Conservation (phyloP, 1,140 invertebrate genomes). For the Ephestia elutella region DNA sequence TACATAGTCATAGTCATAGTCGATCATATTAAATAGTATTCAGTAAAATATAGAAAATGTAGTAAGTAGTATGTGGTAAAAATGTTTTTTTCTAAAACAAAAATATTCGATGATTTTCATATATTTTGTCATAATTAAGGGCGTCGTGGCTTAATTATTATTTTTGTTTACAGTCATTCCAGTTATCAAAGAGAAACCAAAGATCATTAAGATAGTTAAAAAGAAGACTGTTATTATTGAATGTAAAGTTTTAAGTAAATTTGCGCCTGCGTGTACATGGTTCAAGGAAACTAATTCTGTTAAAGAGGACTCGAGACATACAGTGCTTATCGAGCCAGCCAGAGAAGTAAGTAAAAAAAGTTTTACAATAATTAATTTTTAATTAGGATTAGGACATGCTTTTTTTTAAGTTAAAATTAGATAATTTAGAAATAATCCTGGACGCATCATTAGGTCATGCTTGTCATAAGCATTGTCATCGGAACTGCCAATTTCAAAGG, state of each 20-base stretch:
- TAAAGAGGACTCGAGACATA: conserved; percentile 83
- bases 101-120: not conserved
- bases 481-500: too few species aligned
- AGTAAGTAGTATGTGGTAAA: too few species aligned
- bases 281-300: conserved; percentile 88
- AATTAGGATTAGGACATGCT: too few species aligned
- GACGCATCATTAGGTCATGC: too few species aligned
- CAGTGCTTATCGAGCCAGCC: conserved; percentile 83
- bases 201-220: conserved; percentile 91
- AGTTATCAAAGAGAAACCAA: conserved; percentile 93
- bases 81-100: too few species aligned
- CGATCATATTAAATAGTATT: too few species aligned
- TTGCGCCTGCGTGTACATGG: conserved; percentile 92
- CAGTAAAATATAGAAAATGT: too few species aligned
- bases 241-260: conserved; percentile 90
- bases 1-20: too few species aligned
- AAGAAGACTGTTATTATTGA: conserved; percentile 93
- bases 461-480: too few species aligned
- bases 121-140: not conserved
- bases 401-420: too few species aligned
- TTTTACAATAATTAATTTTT: too few species aligned
- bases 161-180: conserved; percentile 84
- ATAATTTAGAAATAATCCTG: too few species aligned
- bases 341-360: conserved; percentile 78
- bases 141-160: not conserved